Base-by-base conservation (phyloP, 2,797 vertebrate genomes). In the Acrossocheilus wenchowensis region DNA sequence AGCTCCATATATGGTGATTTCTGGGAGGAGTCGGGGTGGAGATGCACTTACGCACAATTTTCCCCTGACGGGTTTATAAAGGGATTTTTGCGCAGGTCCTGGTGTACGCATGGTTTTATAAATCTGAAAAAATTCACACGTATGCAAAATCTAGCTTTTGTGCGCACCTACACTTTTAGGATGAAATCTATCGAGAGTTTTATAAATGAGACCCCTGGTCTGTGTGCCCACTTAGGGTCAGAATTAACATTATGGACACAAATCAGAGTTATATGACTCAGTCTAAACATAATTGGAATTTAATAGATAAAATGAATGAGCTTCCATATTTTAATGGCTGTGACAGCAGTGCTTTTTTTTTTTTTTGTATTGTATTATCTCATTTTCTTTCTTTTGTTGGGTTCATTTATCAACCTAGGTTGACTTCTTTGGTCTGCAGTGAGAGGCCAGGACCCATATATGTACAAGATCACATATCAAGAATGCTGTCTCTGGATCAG, bases 401-500 rank as follows among this genome's bases (percentile, higher is more conserved):
- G 39, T 48, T 26, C n/a, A 80, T 81, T 50, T 68, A 81, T 81
- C 26, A 68, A 50, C 26, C 62, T 69, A 48, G 79, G 21, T 36
- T 69, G 11, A 81, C 30, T 52, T 14, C 21, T 57, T 69, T 14
- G 73, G 41, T 69, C 43, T 69, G 78, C 72, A 41, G 74, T 78
- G 62, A 43, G 54, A 84, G 43, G 14, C 26, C 26, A 62, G 23
- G 52, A 41, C 60, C 74, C 41, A 26, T 71, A 78, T 78, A 23
- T 17, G 39, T 73, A 66, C 69, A 45, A 45, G 39, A 69, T 81
- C 71, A 72, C n/a, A 69, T 72, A 39, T 80, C 84, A 86, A 57
- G 6, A 86, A 86, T 81, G 69, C 54, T 73, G 66, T 86, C 26
- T 73, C 84, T 81, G 68, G 68, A 86, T 86, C 78, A 64, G 52